Evolutionary conservation across 2,113 vertebrate species (phyloP), one percentile per base, ranked within the genome.

Genomic region (Dipodomys ordii): DNA sequence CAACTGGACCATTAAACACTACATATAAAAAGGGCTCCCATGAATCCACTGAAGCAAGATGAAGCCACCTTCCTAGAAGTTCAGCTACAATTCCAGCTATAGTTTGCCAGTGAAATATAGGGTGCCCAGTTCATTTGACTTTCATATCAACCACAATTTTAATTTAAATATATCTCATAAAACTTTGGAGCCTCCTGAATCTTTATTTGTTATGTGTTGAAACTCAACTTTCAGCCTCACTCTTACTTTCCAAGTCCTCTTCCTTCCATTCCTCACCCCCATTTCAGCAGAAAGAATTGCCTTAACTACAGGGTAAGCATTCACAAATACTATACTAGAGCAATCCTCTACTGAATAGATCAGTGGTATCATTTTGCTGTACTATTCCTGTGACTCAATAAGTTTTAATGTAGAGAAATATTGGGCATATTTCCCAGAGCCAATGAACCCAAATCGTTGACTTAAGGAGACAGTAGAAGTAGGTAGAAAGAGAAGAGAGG

Each of bases 391-490:
- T 22, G 60, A 71, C 76, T 81, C 22, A 83, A 83, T 60, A 93
- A 72, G 83, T 85, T 73, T 92, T 79, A 20, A 8, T 30, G 11
- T 90, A 83, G 91, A 87, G 72, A 87, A 94, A 91, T 6, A 16
- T 39, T 27, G 25, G 10, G 39, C 7, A 3, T 32, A 64, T 28
- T 87, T 62, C 73, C 39, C 68, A 88, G 39, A 90, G 4, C 6
- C 69, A 92, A 76, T 65, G 35, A 89, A 62, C 44, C 73, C 62
- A 87, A 93, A 35, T 65, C 60, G 73, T 0, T 88, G 28, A 82
- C 49, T 82, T n/a, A 69, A 11, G 20, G 20, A 20, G 39, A 11
- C 1, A 62, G 5, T 25, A 49, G 72, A 78, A 71, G 20, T 67
- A 28, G 4, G 65, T 25, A 46, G 19, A 79, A 83, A 72, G 25